Percentiles rank a stretch among this genome's conserved stretches.
phyloP scores from a whole-genome alignment of 2,113 vertebrate species.

The Callaeas wilsoni region DNA sequence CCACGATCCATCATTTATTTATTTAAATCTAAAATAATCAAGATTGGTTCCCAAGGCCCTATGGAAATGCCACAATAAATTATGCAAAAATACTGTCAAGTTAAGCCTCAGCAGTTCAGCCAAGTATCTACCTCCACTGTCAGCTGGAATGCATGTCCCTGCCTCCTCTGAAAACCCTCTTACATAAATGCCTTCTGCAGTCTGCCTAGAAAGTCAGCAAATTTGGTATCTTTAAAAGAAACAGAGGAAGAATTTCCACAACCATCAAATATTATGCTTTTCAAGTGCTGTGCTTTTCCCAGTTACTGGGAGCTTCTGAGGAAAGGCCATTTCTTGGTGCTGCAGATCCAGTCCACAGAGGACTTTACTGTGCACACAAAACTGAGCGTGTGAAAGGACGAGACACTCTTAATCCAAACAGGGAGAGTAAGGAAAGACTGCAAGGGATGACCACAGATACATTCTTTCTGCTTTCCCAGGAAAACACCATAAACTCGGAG shows the following conservation, averaged over 20 bases:
- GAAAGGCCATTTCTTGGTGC: neutral
- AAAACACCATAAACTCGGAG: neutral
- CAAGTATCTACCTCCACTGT: neutral
- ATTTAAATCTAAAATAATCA: conserved; percentile 14
- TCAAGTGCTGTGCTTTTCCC: neutral
- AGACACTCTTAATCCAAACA: neutral
- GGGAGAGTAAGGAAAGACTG: neutral
- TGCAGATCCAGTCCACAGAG: neutral
- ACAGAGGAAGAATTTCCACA: neutral
- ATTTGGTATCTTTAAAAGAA: neutral
- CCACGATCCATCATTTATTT: neutral
- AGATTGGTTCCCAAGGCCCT: neutral
- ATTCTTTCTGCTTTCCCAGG: neutral
- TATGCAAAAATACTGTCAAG: neutral
- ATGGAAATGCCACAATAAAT: neutral
- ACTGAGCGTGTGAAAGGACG: neutral
- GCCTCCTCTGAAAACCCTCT: neutral
- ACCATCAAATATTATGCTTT: neutral
- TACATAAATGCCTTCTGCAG: neutral
- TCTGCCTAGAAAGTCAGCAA: neutral
- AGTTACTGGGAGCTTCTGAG: neutral
- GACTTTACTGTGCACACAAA: neutral
- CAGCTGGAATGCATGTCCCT: neutral
- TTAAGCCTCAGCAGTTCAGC: neutral
- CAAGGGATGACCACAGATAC: neutral